Evolutionary conservation across 2,888 invertebrate genomes (phyloP), one percentile per base, ranked within the genome.

Genomic region (Epicampocera succincta): DNA sequence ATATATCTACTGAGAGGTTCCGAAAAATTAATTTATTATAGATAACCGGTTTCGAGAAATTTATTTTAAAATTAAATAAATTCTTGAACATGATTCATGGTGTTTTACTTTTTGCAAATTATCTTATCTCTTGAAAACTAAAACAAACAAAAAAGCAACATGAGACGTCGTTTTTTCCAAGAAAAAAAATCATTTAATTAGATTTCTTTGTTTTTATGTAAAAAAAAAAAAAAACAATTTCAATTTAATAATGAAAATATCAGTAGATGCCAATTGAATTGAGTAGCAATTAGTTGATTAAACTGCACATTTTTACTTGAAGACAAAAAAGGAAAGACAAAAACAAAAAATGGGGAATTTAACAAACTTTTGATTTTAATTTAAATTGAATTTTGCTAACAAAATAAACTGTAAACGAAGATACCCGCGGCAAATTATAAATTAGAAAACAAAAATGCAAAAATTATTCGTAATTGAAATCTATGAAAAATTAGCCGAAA

Each of bases 201-300:
- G 17, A 3, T 15, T 38, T 56, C 33, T 33, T 33, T 33, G 33
- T 33, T 33, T 33, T 33, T 33, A 9, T 33, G 3, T 9, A 33
- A 33, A 29, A 29, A 29, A 29, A 6, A 29, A 29, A 6, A 29
- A 29, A 33, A 33, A 44, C 17, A 12, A 33, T 65, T 71, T 48
- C 25, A 56, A 71, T 25, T 63, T 63, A 63, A 71, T 63, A 71
- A 69, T 25, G 21, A 76, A 69, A 46, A 63, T 69, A 63, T 56
- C 54, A 56, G 40, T 65, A 15, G 38, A 66, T 40, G n/a, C 9
- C 29, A 56, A 65, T 17, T 38, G 11, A 58, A n/a, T 3, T 5
- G 21, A 12, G 50, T 13, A 68, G 60, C 40, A 75, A 60, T 58
- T 75, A 40, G 42, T 48, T 56, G 46, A 69, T 69, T 58, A 48